A percentile compares a stretch with the other conserved stretches of the same genome.
These are phyloP conservation scores for Chamaetylas fuelleborni DNA, from an alignment of 2,113 vertebrate species.

Conservation along the genomic window DNA sequence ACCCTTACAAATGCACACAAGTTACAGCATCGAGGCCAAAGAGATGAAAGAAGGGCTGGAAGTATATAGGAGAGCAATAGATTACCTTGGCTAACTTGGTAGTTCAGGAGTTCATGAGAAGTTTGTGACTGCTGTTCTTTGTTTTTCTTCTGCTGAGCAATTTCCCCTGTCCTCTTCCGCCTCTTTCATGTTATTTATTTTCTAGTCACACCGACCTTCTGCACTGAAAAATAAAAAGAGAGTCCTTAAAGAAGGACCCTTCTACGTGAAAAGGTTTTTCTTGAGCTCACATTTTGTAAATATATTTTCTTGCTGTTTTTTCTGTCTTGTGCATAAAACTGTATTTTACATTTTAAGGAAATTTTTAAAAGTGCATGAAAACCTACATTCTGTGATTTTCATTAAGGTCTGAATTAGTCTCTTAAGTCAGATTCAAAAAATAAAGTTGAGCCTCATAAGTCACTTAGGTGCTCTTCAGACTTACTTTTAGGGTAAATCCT, in stretches of 20 bases:
- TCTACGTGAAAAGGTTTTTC: not conserved
- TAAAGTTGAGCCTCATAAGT: not conserved
- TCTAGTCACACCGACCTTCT: not conserved
- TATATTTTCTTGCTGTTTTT: not conserved
- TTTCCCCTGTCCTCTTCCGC: conserved; percentile 30
- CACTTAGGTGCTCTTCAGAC: not conserved
- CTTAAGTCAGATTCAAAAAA: not conserved
- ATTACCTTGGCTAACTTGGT: conserved; percentile 25
- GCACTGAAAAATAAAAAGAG: not conserved
- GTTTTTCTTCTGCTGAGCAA: conserved; percentile 47
- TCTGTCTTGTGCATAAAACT: not conserved
- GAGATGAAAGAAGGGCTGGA: not conserved
- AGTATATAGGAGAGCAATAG: not conserved
- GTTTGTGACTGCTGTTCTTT: conserved; percentile 31
- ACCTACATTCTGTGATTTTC: not conserved
- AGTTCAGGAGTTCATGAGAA: conserved; percentile 56
- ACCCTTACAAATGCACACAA: not conserved
- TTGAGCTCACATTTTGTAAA: not conserved
- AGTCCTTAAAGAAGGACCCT: not conserved
- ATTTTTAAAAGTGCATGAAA: not conserved
- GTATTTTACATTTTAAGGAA: not conserved
- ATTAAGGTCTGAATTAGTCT: not conserved
- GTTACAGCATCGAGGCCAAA: not conserved
- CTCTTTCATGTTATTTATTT: conserved; percentile 54
- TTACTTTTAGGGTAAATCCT: not conserved